Base-by-base conservation (phyloP, 2,797 vertebrate genomes). In the Remorina albescens region DNA sequence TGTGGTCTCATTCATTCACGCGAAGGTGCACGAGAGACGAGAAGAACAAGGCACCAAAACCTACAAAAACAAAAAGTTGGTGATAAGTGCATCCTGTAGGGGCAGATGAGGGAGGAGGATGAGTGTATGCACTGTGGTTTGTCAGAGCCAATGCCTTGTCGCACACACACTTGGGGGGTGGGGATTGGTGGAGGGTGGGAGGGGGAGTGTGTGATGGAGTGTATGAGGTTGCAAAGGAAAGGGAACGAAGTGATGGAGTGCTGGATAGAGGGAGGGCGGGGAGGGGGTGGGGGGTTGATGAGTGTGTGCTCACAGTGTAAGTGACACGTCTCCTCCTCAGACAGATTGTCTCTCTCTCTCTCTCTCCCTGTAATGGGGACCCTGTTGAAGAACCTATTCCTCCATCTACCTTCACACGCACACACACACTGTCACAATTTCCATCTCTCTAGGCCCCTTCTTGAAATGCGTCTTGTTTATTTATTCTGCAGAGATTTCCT, bases 311-410 rank as follows among this genome's bases (percentile, higher is more conserved):
- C 88, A 78, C 90, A 91, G 87, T 91, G 75, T 92, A 93, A 94
- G 93, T 93, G 94, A 94, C 93, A 94, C 88, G 90, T 93, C 92
- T 94, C 90, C 91, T 93, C 86, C 90, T 92, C 91, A 93, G 91
- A 94, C 93, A 93, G 92, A 95, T 94, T 91, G 91, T 91, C 91
- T 91, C 82, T 74, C 90, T 88, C 84, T n/a, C n/a, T n/a, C n/a
- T 88, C 92, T 88, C 84, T 78, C 47, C 56, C 58, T 60, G 84
- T 94, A 93, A 93, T 92, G 86, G 90, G 82, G 88, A 89, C 82
- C 88, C 85, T 36, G 87, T 93, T 90, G 88, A 82, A 76, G 78
- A 84, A 79, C 83, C 78, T 80, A 84, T 73, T 74, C 64, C 55
- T 59, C 79, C 26, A 5, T 70, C 74, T 39, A 54, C 67, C 64